Evolutionary conservation across 2,113 vertebrate species (phyloP).

Genomic region (Corythoichthys intestinalis): DNA sequence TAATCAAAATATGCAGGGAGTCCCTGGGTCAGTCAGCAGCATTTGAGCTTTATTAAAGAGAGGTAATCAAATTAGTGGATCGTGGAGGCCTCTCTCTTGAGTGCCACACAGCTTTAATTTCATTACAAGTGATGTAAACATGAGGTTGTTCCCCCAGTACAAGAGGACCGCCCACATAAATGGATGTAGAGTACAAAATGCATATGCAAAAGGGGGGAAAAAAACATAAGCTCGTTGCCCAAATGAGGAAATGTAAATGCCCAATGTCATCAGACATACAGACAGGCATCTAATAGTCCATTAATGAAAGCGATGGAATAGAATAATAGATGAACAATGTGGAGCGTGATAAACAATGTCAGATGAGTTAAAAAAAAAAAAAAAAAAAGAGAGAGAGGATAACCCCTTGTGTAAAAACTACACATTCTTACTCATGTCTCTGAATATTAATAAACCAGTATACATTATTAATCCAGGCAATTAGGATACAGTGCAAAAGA

Average conservation of each 20-base stretch:
- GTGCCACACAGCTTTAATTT: conserved; percentile 62
- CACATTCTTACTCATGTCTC: conserved; percentile 1
- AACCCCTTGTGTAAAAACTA: conserved; percentile 4
- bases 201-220: neutral
- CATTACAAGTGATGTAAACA: conserved; percentile 72
- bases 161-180: conserved; percentile 43
- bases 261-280: neutral
- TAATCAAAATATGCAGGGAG: conserved; percentile 36
- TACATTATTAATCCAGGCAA: conserved; percentile 19
- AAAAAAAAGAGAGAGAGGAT: neutral
- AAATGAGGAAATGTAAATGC: neutral
- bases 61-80: conserved; percentile 70
- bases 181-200: neutral
- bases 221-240: neutral
- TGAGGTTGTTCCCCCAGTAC: conserved; percentile 50
- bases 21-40: conserved; percentile 56
- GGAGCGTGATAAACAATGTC: conserved; percentile 1
- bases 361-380: neutral
- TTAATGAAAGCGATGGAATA: neutral
- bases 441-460: conserved; percentile 25
- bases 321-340: neutral
- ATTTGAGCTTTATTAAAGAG: conserved; percentile 61
- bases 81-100: conserved; percentile 62
- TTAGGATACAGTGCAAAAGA: conserved; percentile 11
- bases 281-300: neutral